Conservation (phyloP, 2,113 vertebrate species). For the Paradoxurus hermaphroditus region DNA sequence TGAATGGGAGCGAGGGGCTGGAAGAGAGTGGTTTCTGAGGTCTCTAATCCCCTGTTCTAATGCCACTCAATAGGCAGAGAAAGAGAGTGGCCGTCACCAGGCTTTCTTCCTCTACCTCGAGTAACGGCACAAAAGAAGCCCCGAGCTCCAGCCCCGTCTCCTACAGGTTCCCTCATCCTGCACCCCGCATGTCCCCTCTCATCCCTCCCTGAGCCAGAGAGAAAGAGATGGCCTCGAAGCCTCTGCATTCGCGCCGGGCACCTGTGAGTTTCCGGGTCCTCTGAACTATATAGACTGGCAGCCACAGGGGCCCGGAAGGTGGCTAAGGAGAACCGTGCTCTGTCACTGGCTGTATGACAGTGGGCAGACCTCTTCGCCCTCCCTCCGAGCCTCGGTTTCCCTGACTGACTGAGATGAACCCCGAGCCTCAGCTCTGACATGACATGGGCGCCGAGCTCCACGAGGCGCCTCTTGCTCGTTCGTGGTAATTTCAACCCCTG, state of each 20-base stretch:
- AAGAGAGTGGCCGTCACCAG: neutral
- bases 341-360: neutral
- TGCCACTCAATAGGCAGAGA: neutral
- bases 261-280: neutral
- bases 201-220: neutral
- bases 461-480: neutral
- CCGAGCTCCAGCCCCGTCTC: neutral
- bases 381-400: neutral
- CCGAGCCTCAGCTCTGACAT: neutral
- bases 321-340: neutral
- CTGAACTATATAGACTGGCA: neutral
- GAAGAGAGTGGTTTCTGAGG: neutral
- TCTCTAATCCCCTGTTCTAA: neutral
- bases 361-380: neutral
- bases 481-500: neutral
- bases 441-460: neutral
- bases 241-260: neutral
- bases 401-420: neutral
- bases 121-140: neutral
- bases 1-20: neutral
- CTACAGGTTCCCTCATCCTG: neutral
- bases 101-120: neutral
- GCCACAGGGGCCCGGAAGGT: neutral
- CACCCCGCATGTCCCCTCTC: neutral
- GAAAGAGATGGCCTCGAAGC: neutral